These are phyloP conservation scores for Microcaecilia unicolor DNA, from an alignment of 2,797 vertebrate genomes.

Conservation along the genomic window DNA sequence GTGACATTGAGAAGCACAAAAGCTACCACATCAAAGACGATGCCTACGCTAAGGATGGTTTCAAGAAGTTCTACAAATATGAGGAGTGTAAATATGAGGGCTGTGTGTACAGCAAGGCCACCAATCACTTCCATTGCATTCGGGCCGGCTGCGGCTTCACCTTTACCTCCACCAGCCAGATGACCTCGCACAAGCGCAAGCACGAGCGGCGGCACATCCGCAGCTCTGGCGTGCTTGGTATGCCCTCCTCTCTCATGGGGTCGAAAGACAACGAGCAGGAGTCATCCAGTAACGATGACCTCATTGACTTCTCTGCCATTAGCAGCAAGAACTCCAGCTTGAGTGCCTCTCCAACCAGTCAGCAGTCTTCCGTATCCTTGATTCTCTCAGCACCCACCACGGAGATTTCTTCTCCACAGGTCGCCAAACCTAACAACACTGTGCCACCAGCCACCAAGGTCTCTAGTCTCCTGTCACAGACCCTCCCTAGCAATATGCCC, in stretches of 20 bases:
- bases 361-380: slow-evolving; percentile 78
- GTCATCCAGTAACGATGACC: slow-evolving; percentile 95
- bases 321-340: slow-evolving; percentile 98
- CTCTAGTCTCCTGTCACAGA: slow-evolving; percentile 80
- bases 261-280: slow-evolving; percentile 87
- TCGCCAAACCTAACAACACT: slow-evolving; percentile 56
- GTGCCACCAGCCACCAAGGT: slow-evolving; percentile 71
- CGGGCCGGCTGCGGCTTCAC: slow-evolving; percentile 96
- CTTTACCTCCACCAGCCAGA: slow-evolving; percentile 99
- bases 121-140: slow-evolving; percentile 99
- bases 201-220: slow-evolving; percentile 93
- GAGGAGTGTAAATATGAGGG: slow-evolving; percentile 98
- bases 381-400: slow-evolving; percentile 59
- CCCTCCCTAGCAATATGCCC: slow-evolving; percentile 85
- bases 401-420: slow-evolving; percentile 48
- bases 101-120: slow-evolving; percentile 98
- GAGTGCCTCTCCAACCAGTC: slow-evolving; percentile 96
- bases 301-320: slow-evolving; percentile 92
- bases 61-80: slow-evolving; percentile 99
- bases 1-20: slow-evolving; percentile 99
- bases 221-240: slow-evolving; percentile 76
- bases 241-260: slow-evolving; percentile 71
- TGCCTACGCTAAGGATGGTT: slow-evolving; percentile 97
- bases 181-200: slow-evolving; percentile 98
- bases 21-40: slow-evolving; percentile 99